These are phyloP conservation scores for Hycleus cichorii DNA, from an alignment of 1,140 invertebrate genomes.

Conservation along the genomic window DNA sequence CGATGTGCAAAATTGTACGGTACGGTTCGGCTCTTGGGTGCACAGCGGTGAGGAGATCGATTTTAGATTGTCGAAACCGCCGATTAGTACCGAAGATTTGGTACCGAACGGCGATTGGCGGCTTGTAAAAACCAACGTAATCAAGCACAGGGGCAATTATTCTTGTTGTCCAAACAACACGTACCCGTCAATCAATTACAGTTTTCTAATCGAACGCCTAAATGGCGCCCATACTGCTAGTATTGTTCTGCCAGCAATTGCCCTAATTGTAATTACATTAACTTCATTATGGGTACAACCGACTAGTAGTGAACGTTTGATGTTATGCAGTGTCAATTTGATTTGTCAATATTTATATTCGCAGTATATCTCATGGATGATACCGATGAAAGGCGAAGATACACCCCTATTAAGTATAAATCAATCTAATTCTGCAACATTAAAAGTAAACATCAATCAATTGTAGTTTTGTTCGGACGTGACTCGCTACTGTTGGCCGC, in stretches of 20 bases:
- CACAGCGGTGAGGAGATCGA: constrained; percentile 53
- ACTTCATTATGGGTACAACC: constrained; percentile 43
- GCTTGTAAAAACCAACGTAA: constrained; percentile 31
- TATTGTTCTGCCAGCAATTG: constrained; percentile 42
- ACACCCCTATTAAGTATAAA: constrained; percentile 15
- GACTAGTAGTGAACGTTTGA: constrained; percentile 40
- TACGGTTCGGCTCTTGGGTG: constrained; percentile 51
- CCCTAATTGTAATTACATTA: constrained; percentile 42
- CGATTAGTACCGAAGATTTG: constrained; percentile 31
- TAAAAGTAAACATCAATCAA: neutral
- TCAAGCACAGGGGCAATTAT: constrained; percentile 35
- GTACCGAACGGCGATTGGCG: constrained; percentile 38
- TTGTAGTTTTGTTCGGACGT: constrained; percentile 33
- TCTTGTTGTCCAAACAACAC: constrained; percentile 42
- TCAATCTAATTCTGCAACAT: neutral
- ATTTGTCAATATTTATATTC: constrained; percentile 43
- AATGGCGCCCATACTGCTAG: constrained; percentile 35
- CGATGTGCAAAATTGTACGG: constrained; percentile 46
- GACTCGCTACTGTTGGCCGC: constrained; percentile 33
- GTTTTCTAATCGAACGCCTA: constrained; percentile 42
- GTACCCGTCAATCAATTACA: constrained; percentile 42
- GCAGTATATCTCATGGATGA: constrained; percentile 39
- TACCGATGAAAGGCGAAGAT: constrained; percentile 40
- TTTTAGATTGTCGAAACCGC: constrained; percentile 35
- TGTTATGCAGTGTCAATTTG: constrained; percentile 43